Conservation (phyloP, 2,113 vertebrate genomes). For the Neomonachus schauinslandi region DNA sequence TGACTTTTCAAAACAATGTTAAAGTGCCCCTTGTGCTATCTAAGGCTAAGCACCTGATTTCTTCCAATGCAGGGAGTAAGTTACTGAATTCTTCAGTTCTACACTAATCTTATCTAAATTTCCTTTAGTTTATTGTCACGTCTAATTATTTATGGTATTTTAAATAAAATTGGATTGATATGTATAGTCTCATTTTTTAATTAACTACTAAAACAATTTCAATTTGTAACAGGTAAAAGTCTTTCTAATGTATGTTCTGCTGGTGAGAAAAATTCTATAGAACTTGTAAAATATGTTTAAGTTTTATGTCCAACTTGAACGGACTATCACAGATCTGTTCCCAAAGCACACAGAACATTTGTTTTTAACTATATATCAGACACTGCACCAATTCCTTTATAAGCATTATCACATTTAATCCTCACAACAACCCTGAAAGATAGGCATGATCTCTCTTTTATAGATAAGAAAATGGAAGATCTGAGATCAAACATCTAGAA, state of each 20-base stretch:
- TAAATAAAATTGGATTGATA: conserved; percentile 6
- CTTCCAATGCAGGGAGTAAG: neutral
- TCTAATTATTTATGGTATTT: neutral
- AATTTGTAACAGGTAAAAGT: conserved; percentile 5
- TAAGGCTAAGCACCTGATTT: neutral
- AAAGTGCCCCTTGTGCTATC: neutral
- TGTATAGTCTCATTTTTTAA: neutral
- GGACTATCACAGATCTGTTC: neutral
- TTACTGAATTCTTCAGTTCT: conserved; percentile 29
- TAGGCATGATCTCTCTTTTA: neutral
- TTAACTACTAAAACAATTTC: conserved; percentile 20
- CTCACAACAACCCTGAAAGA: neutral
- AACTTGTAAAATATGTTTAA: neutral
- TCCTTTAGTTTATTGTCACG: neutral
- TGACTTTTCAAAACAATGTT: neutral
- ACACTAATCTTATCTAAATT: neutral
- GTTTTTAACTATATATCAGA: neutral
- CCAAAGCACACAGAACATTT: neutral
- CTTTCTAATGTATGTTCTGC: neutral
- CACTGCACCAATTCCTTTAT: neutral
- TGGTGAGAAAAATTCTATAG: neutral
- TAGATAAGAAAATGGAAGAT: neutral
- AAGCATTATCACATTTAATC: neutral
- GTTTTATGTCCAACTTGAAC: neutral
- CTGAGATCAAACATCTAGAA: neutral